Conservation (phyloP, 2,113 vertebrate genomes). For the Cheilinus undulatus region DNA sequence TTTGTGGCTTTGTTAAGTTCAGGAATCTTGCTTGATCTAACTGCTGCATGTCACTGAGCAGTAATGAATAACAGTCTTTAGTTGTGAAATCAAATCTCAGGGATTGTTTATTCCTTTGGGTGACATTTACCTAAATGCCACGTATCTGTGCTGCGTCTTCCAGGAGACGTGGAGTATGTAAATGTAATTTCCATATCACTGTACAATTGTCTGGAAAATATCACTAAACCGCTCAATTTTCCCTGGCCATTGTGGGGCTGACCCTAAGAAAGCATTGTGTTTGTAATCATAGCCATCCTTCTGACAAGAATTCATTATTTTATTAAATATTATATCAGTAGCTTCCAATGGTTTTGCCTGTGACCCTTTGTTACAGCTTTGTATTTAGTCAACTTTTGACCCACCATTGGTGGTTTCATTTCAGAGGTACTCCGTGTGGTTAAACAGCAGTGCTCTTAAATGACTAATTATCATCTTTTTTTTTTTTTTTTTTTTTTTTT, state of each 20-base stretch:
- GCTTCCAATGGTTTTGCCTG: too few relatives aligned
- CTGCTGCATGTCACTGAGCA: slow-evolving; percentile 72
- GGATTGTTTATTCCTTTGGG: slow-evolving; percentile 74
- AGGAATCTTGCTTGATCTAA: slow-evolving; percentile 67
- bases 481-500: too few relatives aligned
- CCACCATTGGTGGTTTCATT: too few relatives aligned
- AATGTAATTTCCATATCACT: slow-evolving; percentile 76
- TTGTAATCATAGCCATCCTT: not conserved
- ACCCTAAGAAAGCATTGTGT: slow-evolving; percentile 7
- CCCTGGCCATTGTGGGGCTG: slow-evolving; percentile 36
- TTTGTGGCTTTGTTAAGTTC: slow-evolving; percentile 65
- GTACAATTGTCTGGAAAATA: slow-evolving; percentile 77
- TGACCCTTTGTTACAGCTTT: too few relatives aligned
- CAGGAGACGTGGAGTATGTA: slow-evolving; percentile 68
- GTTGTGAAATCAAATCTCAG: slow-evolving; percentile 57
- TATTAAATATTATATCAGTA: not conserved
- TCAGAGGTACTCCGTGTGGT: too few relatives aligned
- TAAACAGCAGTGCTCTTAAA: too few relatives aligned
- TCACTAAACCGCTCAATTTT: slow-evolving; percentile 70
- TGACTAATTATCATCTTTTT: too few relatives aligned
- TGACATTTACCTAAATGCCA: slow-evolving; percentile 87
- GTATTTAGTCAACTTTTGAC: too few relatives aligned
- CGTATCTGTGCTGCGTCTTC: slow-evolving; percentile 60
- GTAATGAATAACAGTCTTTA: slow-evolving; percentile 72
- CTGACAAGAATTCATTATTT: not conserved